Evolutionary conservation across 2,797 vertebrate genomes (phyloP), one percentile per base, ranked within the genome.

Genomic region (Bryconaethiops microstoma): DNA sequence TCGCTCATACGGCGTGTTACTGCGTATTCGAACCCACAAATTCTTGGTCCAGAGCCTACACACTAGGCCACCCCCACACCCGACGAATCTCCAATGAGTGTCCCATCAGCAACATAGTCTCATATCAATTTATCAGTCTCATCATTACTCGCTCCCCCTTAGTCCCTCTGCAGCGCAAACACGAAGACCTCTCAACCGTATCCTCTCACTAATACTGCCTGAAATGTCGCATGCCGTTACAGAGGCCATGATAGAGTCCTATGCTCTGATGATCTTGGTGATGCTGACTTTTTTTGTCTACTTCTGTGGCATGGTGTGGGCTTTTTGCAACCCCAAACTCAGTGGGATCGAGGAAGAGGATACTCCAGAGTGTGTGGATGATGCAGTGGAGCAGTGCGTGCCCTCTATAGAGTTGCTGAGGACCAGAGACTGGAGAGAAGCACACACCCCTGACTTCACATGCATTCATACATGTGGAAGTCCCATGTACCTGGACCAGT

Each of bases 251-350:
- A 90, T 95, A 0, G 93, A 95, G 86, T 93, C 94, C 13, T 95
- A 95, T 52, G 93, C 91, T 57, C 92, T 95, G 74, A 95, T 95
- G 94, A 82, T 91, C 13, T 85, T 95, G 85, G 92, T 95, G 42
- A 95, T 95, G 94, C 92, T 92, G 9, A 87, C 92, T 13, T 95
- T 95, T 86, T 95, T 95, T 80, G 12, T 94, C 19, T 95, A 94
- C 82, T 94, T 95, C 86, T 95, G 94, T 73, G 93, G 92, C 13
- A 95, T 95, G 94, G 92, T 95, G 4, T 95, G 95, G 95, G 92
- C 93, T 78, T 95, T 95, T 78, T 93, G 92, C 83, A 95, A 95
- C 86, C 94, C 94, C 17, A 95, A 95, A 86, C 84, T 94, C 73
- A 94, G 92, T 70, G 90, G 89, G 12, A 68, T 48, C 6, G 91